Base-by-base conservation (phyloP, 2,888 invertebrate genomes). In the Xestobium rufovillosum region DNA sequence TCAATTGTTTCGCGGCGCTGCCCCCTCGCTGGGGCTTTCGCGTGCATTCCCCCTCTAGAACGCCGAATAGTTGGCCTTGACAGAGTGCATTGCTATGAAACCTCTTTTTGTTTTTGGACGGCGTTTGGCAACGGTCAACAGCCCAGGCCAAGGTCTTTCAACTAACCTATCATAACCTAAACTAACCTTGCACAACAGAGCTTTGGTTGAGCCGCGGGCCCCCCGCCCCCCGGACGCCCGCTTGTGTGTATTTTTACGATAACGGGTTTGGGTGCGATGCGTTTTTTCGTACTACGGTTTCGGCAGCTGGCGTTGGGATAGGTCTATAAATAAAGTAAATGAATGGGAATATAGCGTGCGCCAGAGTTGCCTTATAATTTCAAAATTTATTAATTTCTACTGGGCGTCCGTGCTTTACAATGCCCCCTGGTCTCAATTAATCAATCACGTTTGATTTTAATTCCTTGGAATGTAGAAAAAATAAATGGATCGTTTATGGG, bases 121-220 rank as follows among this genome's bases (percentile, higher is more conserved):
- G 49, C 63, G 63, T 63, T 63, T 63, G 63, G 64, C 65, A 63
- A 64, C 64, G 63, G 65, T 66, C 64, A 66, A 65, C 62, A 62
- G 61, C 63, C 64, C 35, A 31, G 59, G 63, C 64, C 65, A 65
- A 64, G 63, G 59, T 63, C 60, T 41, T 53, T 47, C 47, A 50
- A 50, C 62, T 62, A 63, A 64, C 63, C 63, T 64, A 64, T 62
- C 62, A 60, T 62, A 63, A 64, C 59, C 57, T 56, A 56, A 60
- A 61, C 61, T 60, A 53, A 52, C 53, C 53, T 52, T 51, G 48
- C 51, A 41, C 51, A 52, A 52, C 48, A 45, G 38, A 41, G 46
- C 40, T 38, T 33, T 42, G 37, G 40, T 47, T 47, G 43, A 42
- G 44, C 41, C 33, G n/a, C 33, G 14, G 6, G 23, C 6, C n/a